phyloP scores from a whole-genome alignment of 92 coral and sea anemone genomes.

The Epizoanthus rinbou region DNA sequence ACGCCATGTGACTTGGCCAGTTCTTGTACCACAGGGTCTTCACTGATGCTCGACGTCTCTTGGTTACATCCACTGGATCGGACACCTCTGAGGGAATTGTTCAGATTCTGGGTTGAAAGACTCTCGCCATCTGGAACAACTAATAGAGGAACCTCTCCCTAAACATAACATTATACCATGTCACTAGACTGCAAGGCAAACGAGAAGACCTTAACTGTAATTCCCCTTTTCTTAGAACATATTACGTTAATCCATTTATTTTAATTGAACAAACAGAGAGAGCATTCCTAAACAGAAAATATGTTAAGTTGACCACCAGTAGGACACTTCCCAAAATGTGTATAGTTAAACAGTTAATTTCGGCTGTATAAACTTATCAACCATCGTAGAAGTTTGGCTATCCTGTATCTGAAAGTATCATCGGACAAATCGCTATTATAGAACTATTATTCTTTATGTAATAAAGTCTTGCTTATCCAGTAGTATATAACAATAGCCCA shows the following conservation, averaged over 20 bases:
- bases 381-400: no score
- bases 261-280: neutral
- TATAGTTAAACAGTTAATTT: neutral
- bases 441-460: no score
- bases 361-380: no score
- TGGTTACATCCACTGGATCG: neutral
- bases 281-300: neutral
- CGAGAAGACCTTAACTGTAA: neutral
- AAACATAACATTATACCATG: neutral
- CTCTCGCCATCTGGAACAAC: conserved; percentile 15
- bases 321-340: neutral
- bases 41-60: conserved; percentile 36
- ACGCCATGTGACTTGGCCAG: conserved; percentile 65
- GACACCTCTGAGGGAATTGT: neutral
- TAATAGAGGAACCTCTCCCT: conserved; percentile 39
- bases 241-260: no score
- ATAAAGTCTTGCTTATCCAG: no score
- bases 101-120: conserved; percentile 30
- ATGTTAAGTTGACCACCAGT: neutral
- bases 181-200: neutral
- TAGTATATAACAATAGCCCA: neutral
- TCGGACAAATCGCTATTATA: no score
- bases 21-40: conserved; percentile 66
- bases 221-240: no score
- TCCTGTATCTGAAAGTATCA: no score